Evolutionary conservation across 2,888 invertebrate species (phyloP).

Genomic region (Cylindroiulus punctatus): DNA sequence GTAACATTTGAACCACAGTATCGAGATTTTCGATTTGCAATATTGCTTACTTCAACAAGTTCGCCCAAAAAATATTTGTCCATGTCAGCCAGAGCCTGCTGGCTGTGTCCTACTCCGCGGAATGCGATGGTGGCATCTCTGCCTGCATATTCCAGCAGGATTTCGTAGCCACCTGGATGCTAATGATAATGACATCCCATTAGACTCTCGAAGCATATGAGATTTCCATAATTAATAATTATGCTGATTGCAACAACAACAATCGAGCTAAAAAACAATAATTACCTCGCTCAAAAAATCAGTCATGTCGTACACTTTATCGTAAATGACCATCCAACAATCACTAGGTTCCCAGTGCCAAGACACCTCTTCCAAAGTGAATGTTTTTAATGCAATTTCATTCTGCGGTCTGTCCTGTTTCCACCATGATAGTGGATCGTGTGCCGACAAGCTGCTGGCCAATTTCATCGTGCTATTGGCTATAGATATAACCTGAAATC

Average conservation of each 20-base stretch:
- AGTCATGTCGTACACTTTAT: conserved; percentile 85
- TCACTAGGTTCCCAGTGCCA: conserved; percentile 77
- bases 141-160: conserved; percentile 85
- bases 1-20: too few relatives aligned
- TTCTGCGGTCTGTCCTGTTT: conserved; percentile 60
- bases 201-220: neutral
- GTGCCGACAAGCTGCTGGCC: conserved; percentile 35
- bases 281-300: conserved; percentile 72
- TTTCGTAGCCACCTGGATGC: conserved; percentile 86
- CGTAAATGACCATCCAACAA: conserved; percentile 89
- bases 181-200: conserved; percentile 63
- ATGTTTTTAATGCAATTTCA: conserved; percentile 59
- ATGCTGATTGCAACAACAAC: too few relatives aligned
- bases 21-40: neutral
- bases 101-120: conserved; percentile 81
- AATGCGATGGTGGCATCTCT: conserved; percentile 85
- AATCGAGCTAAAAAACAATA: neutral
- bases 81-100: conserved; percentile 73
- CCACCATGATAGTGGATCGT: conserved; percentile 51
- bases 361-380: conserved; percentile 76
- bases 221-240: neutral
- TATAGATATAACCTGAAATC: conserved; percentile 55
- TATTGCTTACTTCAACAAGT: conserved; percentile 70
- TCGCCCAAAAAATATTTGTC: conserved; percentile 80
- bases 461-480: conserved; percentile 55